Evolutionary conservation across 2,888 invertebrate species (phyloP).

Genomic region (Eumerus sabulonum): DNA sequence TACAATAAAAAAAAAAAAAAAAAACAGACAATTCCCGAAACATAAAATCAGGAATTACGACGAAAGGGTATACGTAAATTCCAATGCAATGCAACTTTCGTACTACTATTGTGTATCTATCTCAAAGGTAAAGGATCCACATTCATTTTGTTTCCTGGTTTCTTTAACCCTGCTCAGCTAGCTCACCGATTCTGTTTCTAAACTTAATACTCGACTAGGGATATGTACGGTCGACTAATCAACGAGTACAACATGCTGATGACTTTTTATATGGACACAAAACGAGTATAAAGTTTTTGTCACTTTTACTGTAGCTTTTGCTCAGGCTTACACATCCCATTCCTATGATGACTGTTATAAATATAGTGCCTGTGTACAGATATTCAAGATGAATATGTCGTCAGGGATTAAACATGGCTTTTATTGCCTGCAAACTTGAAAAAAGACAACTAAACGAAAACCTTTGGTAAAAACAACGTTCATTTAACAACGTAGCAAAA

Average conservation of each 20-base stretch:
- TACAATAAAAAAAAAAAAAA: constrained; percentile 26
- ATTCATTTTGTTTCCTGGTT: constrained; percentile 21
- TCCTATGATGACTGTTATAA: constrained; percentile 57
- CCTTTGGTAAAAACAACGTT: constrained; percentile 49
- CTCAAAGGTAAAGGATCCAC: constrained; percentile 56
- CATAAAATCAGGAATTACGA: constrained; percentile 64
- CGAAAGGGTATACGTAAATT: constrained; percentile 34
- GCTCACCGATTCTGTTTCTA: constrained; percentile 58
- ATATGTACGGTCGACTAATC: constrained; percentile 68
- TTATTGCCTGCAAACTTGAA: constrained; percentile 62
- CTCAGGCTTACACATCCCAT: constrained; percentile 51
- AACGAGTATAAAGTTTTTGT: constrained; percentile 64
- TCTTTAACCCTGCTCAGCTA: constrained; percentile 5
- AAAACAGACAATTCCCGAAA: constrained; percentile 31
- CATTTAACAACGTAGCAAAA: constrained; percentile 57
- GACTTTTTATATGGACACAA: constrained; percentile 65
- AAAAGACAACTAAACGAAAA: constrained; percentile 32
- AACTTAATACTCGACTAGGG: constrained; percentile 65
- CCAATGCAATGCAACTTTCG: constrained; percentile 40
- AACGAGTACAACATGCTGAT: constrained; percentile 68
- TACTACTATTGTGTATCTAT: constrained; percentile 48
- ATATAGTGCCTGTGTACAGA: constrained; percentile 48
- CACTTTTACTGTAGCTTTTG: constrained; percentile 58
- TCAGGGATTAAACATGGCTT: constrained; percentile 67
- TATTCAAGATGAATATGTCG: constrained; percentile 67